These are phyloP conservation scores for Drosophila aldrichi DNA, from an alignment of 2,888 invertebrate species.

Conservation along the genomic window DNA sequence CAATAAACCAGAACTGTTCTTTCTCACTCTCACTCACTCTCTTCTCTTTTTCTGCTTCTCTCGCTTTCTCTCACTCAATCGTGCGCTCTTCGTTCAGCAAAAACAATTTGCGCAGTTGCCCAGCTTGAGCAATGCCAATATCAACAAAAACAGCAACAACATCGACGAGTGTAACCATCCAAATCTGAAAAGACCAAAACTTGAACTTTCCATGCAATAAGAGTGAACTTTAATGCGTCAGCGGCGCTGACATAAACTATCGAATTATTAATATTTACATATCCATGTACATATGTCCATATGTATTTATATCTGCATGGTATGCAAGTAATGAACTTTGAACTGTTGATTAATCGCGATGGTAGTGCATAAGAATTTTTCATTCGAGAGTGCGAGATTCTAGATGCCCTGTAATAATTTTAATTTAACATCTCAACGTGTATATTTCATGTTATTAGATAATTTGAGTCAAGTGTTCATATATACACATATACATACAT, in stretches of 20 bases:
- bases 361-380: background rate
- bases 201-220: slow-evolving; percentile 54
- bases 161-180: slow-evolving; percentile 20
- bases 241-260: background rate
- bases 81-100: slow-evolving; percentile 29
- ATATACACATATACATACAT: too few relatives aligned
- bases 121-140: slow-evolving; percentile 37
- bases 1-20: slow-evolving; percentile 59
- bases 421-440: background rate
- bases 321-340: slow-evolving; percentile 5
- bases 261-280: slow-evolving; percentile 29
- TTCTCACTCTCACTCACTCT: slow-evolving; percentile 20
- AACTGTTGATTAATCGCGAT: background rate
- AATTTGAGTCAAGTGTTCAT: too few relatives aligned
- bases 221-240: slow-evolving; percentile 32
- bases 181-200: slow-evolving; percentile 45
- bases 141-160: slow-evolving; percentile 29
- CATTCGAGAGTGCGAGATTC: background rate
- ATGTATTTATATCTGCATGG: background rate
- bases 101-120: slow-evolving; percentile 77
- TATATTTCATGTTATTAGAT: background rate
- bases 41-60: slow-evolving; percentile 7
- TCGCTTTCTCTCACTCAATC: slow-evolving; percentile 8
- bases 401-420: background rate
- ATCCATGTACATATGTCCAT: background rate